Evolutionary conservation across 1,140 invertebrate species (phyloP).

Genomic region (Macrostomum lignano): DNA sequence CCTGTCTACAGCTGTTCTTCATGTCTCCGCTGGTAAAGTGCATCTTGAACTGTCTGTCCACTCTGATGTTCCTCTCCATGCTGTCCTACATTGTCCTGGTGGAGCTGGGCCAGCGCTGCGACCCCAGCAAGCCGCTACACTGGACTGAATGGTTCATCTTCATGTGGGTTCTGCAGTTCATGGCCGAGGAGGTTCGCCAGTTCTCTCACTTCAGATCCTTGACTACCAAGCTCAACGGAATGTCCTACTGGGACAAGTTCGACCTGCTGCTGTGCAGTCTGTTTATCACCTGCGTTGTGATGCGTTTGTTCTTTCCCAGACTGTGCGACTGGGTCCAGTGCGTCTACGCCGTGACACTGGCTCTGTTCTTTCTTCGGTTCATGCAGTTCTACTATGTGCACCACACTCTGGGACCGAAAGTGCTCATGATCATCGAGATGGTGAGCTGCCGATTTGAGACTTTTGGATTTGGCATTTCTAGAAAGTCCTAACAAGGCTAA

Average conservation of each 20-base stretch:
- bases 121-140: not conserved
- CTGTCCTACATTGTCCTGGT: constrained; percentile 9
- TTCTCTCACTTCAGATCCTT: constrained; percentile 7
- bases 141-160: constrained; percentile 7
- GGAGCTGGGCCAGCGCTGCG: constrained; percentile 4
- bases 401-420: constrained; percentile 22
- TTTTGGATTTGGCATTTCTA: too few species aligned
- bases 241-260: constrained; percentile 22
- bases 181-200: constrained; percentile 9
- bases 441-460: too few species aligned
- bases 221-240: constrained; percentile 12
- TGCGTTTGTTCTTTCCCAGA: constrained; percentile 9
- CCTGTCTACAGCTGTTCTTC: too few species aligned
- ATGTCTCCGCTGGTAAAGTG: not conserved
- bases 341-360: constrained; percentile 13
- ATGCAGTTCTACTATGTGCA: constrained; percentile 20
- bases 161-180: constrained; percentile 8
- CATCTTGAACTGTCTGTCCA: constrained; percentile 4
- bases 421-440: constrained; percentile 24
- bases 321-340: constrained; percentile 12
- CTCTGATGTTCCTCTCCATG: constrained; percentile 8
- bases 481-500: too few species aligned
- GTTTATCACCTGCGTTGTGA: constrained; percentile 14
- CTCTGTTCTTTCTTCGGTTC: constrained; percentile 14
- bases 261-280: constrained; percentile 16